These are phyloP conservation scores for Sialia sialis DNA, from an alignment of 2,113 vertebrate species.

Conservation along the genomic window DNA sequence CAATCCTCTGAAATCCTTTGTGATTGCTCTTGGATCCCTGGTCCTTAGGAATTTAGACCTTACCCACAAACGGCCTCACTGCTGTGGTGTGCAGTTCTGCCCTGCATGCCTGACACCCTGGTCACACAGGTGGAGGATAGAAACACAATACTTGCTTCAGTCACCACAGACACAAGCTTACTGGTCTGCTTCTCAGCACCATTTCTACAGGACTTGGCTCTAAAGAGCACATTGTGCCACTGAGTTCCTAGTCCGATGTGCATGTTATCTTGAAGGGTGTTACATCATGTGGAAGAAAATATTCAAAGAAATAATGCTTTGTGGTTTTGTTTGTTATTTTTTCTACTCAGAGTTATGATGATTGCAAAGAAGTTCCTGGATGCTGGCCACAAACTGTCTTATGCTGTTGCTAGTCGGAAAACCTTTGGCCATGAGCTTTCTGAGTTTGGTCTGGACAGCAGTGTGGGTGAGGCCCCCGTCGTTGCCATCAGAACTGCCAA, in stretches of 20 bases:
- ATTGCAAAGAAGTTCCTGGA: slow-evolving; percentile 91
- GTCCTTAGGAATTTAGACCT: not conserved
- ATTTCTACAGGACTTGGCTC: not conserved
- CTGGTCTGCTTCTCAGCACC: not conserved
- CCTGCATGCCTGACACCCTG: not conserved
- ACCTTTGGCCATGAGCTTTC: slow-evolving; percentile 85
- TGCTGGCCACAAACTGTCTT: slow-evolving; percentile 85
- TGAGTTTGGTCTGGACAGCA: slow-evolving; percentile 86
- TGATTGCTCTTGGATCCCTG: not conserved
- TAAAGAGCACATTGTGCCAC: not conserved
- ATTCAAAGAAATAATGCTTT: not conserved
- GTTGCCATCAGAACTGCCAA: slow-evolving; percentile 88
- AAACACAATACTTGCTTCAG: fast-evolving
- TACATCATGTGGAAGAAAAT: fast-evolving
- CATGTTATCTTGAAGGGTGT: not conserved
- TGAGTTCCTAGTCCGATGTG: not conserved
- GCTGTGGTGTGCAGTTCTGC: not conserved
- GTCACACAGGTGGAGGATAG: not conserved
- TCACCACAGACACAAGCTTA: not conserved
- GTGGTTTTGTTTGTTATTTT: not conserved
- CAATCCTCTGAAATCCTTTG: not conserved
- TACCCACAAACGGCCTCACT: not conserved
- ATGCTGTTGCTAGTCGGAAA: slow-evolving; percentile 89
- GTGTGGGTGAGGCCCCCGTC: slow-evolving; percentile 82
- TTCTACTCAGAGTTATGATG: slow-evolving; percentile 88